These are phyloP conservation scores for Cheilosia vernalis DNA, from an alignment of 2,888 invertebrate species.

Conservation along the genomic window DNA sequence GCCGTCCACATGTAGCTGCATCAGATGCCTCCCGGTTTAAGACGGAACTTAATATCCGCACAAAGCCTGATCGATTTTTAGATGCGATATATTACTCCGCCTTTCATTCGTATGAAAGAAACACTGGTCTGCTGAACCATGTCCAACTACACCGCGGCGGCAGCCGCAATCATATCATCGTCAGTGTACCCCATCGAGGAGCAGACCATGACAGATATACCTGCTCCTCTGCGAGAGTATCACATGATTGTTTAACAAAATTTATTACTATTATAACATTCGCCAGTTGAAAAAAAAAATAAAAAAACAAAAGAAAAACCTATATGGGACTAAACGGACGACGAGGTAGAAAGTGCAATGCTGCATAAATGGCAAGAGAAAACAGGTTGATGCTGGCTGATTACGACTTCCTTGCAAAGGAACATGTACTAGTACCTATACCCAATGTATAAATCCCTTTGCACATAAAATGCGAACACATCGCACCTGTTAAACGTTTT, in stretches of 20 bases:
- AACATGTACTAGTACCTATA: background rate
- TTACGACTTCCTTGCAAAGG: background rate
- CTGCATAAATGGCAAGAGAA: background rate
- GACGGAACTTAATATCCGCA: constrained; percentile 3
- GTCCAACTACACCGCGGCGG: background rate
- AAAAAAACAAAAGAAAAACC: background rate
- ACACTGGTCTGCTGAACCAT: background rate
- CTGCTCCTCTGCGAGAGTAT: background rate
- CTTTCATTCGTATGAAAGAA: background rate
- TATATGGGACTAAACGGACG: background rate
- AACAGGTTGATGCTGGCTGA: constrained; percentile 4
- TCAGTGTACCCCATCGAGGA: background rate
- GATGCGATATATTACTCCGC: background rate
- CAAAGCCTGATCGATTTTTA: background rate
- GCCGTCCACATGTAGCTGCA: background rate
- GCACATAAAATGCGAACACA: background rate
- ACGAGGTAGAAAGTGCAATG: background rate
- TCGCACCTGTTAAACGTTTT: background rate
- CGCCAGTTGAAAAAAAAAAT: background rate
- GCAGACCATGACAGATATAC: background rate
- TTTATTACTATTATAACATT: background rate
- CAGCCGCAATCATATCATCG: background rate
- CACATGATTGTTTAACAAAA: constrained; percentile 3
- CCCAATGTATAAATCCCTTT: background rate
- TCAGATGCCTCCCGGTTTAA: background rate